Base-by-base conservation (phyloP, 2,888 invertebrate species). In the Strigamia crassipes region DNA sequence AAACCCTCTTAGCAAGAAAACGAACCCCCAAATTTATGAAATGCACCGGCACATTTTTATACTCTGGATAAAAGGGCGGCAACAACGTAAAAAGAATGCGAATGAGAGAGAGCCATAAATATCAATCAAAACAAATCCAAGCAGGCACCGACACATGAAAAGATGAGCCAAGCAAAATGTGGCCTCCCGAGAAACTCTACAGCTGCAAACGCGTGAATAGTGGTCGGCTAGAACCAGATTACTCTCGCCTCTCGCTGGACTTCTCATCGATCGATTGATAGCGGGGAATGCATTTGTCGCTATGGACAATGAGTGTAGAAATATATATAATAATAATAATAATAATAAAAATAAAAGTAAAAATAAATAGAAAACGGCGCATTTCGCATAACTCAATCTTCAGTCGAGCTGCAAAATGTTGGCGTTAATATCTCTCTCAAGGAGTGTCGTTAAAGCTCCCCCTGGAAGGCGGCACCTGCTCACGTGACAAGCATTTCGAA, bases 371-470 rank as follows among this genome's bases (percentile, higher is more conserved):
- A 18, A 15, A 51, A 51, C 12, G 4, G 15, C 10, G 31, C 73
- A 73, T 23, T 66, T 23, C 61, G 12, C 61, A 66, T 73, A 73
- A 73, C 73, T 73, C 73, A 73, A 73, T 73, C 73, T 73, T 27
- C 73, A 73, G 31, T 73, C 73, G 31, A 73, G 73, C 23, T 10
- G 23, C 73, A 13, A 27, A 27, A 73, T 31, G 31, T 27, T 31
- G 73, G 13, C 73, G 73, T 73, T 73, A 73, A 73, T 73, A 73
- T 73, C 73, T 73, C 73, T 73, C 73, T 73, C 31, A 31, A 31
- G 23, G 27, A 15, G 73, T 13, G 73, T 73, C 73, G 73, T 73
- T 73, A 73, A 21, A 31, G 61, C 12, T 46, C 61, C 61, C 73
- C 4, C 56, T 56, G 6, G 0, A 31, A 12, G 27, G 73, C 73